Percentiles rank a stretch among this genome's conserved stretches.
Conservation (phyloP, 2,797 vertebrate species). For the Hephaestus fuliginosus region DNA sequence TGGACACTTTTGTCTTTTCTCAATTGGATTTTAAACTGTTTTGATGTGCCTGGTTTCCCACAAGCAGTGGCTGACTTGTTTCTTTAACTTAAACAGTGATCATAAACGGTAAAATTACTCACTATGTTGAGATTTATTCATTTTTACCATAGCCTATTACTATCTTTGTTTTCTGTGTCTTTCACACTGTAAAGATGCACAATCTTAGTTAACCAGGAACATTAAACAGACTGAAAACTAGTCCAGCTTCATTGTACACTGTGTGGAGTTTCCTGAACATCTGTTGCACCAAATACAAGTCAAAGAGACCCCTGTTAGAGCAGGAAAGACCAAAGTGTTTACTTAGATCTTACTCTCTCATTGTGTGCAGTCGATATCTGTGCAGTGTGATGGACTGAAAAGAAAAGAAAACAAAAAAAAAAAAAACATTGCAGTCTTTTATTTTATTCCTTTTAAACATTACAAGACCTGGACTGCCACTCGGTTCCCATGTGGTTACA, state of each 20-base stretch:
- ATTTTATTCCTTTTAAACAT: background rate
- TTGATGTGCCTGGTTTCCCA: constrained; percentile 60
- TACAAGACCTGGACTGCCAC: background rate
- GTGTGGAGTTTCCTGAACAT: constrained; percentile 67
- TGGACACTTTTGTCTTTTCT: constrained; percentile 78
- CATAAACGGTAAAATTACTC: background rate
- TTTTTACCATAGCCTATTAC: background rate
- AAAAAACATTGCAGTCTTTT: background rate
- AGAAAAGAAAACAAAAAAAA: background rate
- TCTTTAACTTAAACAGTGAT: constrained; percentile 3
- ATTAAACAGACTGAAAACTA: constrained; percentile 25
- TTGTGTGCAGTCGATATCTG: constrained; percentile 23
- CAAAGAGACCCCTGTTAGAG: constrained; percentile 27
- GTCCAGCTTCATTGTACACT: constrained; percentile 9
- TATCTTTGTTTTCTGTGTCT: background rate
- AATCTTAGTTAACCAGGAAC: background rate
- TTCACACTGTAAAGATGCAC: background rate
- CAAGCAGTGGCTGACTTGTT: constrained; percentile 2
- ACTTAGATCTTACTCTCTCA: constrained; percentile 31
- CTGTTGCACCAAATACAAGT: constrained; percentile 55
- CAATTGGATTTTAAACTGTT: constrained; percentile 70
- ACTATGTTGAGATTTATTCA: background rate
- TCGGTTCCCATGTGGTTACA: background rate
- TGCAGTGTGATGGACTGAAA: background rate
- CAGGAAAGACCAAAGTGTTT: constrained; percentile 35